Conservation (phyloP, 1,140 invertebrate species). For the Cherax destructor region DNA sequence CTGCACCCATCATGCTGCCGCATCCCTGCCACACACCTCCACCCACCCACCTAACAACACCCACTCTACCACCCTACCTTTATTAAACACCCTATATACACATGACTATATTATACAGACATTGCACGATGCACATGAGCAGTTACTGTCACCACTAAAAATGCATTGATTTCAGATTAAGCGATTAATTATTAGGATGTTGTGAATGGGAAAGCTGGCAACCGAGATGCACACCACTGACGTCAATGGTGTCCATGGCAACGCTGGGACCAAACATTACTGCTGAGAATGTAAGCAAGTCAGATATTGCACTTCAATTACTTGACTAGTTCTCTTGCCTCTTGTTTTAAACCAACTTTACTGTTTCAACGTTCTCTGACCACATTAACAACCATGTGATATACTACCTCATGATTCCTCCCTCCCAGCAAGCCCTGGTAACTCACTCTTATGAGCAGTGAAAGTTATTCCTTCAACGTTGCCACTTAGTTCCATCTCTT, state of each 20-base stretch:
- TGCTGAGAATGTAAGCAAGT: slow-evolving; percentile 1
- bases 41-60: not conserved
- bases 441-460: slow-evolving; percentile 12
- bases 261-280: slow-evolving; percentile 17
- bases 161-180: not conserved
- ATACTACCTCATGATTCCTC: not conserved
- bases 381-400: not conserved
- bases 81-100: too few species aligned
- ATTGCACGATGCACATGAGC: too few species aligned
- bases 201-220: not conserved
- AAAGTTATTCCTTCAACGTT: slow-evolving; percentile 41
- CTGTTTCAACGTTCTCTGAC: not conserved
- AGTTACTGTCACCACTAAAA: too few species aligned
- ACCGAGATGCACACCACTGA: not conserved
- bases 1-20: slow-evolving; percentile 7
- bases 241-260: slow-evolving; percentile 50
- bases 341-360: not conserved
- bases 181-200: not conserved
- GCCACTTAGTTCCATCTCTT: slow-evolving; percentile 22
- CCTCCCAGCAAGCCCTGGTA: not conserved
- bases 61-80: too few species aligned
- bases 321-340: not conserved
- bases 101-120: too few species aligned
- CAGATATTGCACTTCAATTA: slow-evolving; percentile 8
- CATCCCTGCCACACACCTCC: slow-evolving; percentile 20